Evolutionary conservation across 2,888 invertebrate species (phyloP).

Genomic region (Ectropis crepuscularia): DNA sequence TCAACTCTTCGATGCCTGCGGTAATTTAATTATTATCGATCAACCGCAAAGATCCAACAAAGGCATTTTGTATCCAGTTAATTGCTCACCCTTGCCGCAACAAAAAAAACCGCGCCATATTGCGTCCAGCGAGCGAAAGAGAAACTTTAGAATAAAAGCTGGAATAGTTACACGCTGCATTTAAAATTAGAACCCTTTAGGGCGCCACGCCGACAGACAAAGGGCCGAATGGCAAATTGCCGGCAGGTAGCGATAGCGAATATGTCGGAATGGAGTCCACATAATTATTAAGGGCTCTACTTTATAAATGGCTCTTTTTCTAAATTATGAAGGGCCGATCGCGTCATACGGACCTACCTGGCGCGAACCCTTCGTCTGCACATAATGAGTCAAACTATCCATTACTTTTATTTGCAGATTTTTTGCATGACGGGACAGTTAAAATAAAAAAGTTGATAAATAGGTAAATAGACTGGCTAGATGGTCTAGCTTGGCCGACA

Average conservation of each 20-base stretch:
- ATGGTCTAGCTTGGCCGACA: too few relatives aligned
- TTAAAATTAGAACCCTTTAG: conserved; percentile 84
- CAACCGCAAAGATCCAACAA: conserved; percentile 74
- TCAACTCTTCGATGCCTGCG: conserved; percentile 42
- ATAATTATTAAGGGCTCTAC: conserved; percentile 81
- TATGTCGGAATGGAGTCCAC: conserved; percentile 76
- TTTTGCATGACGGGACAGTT: conserved; percentile 37
- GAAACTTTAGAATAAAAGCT: conserved; percentile 81
- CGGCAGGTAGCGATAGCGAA: conserved; percentile 85
- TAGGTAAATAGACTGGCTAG: too few relatives aligned
- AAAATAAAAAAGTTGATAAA: neutral
- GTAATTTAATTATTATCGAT: conserved; percentile 61
- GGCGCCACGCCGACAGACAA: conserved; percentile 85
- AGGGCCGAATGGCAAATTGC: conserved; percentile 82
- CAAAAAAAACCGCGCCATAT: conserved; percentile 74
- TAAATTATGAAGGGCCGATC: conserved; percentile 80
- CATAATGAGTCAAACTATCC: conserved; percentile 70
- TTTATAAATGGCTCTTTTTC: conserved; percentile 84
- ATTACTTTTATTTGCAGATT: conserved; percentile 64
- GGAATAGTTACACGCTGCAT: conserved; percentile 82
- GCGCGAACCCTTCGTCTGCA: conserved; percentile 72
- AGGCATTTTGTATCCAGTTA: conserved; percentile 72
- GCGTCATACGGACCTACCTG: conserved; percentile 83
- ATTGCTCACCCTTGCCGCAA: conserved; percentile 77
- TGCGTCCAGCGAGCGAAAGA: conserved; percentile 82